A percentile compares a stretch with the other conserved stretches of the same genome.
Conservation (phyloP, 2,113 vertebrate genomes). For the Bagarius yarrelli region DNA sequence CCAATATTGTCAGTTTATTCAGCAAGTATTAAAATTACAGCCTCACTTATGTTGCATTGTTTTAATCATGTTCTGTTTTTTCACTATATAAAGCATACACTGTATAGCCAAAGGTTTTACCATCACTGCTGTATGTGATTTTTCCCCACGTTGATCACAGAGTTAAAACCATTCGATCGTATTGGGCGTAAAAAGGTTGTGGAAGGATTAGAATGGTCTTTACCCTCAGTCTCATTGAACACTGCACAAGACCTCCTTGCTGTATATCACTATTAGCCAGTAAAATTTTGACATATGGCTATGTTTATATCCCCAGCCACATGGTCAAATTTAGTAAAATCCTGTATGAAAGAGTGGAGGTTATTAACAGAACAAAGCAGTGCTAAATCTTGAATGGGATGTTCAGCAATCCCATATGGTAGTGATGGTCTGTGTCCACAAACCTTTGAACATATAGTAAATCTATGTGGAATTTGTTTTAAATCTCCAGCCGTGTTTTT, state of each 20-base stretch:
- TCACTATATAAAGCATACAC: constrained; percentile 1
- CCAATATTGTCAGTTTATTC: constrained; percentile 52
- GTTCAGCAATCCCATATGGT: background rate
- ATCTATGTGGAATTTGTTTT: constrained; percentile 52
- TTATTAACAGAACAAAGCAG: background rate
- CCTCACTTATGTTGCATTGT: constrained; percentile 43
- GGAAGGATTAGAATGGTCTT: background rate
- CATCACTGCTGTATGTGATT: background rate
- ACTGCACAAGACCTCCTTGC: background rate
- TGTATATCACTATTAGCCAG: background rate
- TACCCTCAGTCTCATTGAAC: background rate
- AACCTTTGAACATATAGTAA: background rate
- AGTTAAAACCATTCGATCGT: too few relatives aligned
- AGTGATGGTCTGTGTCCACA: background rate
- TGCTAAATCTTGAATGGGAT: background rate
- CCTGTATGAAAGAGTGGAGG: background rate
- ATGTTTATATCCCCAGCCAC: background rate
- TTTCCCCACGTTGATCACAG: too few relatives aligned
- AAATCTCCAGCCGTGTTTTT: constrained; percentile 1
- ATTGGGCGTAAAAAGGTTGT: background rate
- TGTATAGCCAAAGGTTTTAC: background rate
- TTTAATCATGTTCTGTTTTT: constrained; percentile 18
- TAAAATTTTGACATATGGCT: background rate
- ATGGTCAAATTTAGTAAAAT: background rate
- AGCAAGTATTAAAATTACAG: constrained; percentile 2